A percentile compares a stretch with the other conserved stretches of the same genome.
Evolutionary conservation across 2,113 vertebrate genomes (phyloP).

Genomic region (Zosterops hypoxanthus): DNA sequence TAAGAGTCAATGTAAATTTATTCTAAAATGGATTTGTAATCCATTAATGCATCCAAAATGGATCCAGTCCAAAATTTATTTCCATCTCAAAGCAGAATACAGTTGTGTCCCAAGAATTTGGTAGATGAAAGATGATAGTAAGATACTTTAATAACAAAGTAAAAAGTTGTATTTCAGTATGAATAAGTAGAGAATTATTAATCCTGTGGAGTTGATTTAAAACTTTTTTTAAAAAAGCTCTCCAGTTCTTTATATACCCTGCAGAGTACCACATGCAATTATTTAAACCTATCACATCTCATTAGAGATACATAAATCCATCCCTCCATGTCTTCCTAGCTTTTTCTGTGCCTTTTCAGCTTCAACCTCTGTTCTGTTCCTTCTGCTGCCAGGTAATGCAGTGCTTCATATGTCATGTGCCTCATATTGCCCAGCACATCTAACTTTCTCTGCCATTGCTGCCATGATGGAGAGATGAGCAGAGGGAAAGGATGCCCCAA

Average conservation of each 20-base stretch:
- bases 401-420: fast-evolving
- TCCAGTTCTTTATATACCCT: not conserved
- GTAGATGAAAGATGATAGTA: not conserved
- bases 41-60: not conserved
- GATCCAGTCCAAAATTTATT: not conserved
- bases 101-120: not conserved
- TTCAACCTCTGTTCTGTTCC: not conserved
- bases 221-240: not conserved
- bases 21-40: not conserved
- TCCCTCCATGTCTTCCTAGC: not conserved
- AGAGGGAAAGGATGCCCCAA: not conserved
- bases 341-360: not conserved
- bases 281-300: not conserved
- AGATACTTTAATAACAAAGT: not conserved
- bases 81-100: not conserved
- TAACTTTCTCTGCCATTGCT: not conserved
- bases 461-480: not conserved
- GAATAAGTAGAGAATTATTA: not conserved
- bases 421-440: not conserved
- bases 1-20: not conserved
- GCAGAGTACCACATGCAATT: fast-evolving
- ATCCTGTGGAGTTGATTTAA: not conserved
- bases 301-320: not conserved
- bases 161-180: not conserved
- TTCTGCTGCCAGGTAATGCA: not conserved